Evolutionary conservation across 2,888 invertebrate genomes (phyloP), one percentile per base, ranked within the genome.

Genomic region (Trachelus troglodyta): DNA sequence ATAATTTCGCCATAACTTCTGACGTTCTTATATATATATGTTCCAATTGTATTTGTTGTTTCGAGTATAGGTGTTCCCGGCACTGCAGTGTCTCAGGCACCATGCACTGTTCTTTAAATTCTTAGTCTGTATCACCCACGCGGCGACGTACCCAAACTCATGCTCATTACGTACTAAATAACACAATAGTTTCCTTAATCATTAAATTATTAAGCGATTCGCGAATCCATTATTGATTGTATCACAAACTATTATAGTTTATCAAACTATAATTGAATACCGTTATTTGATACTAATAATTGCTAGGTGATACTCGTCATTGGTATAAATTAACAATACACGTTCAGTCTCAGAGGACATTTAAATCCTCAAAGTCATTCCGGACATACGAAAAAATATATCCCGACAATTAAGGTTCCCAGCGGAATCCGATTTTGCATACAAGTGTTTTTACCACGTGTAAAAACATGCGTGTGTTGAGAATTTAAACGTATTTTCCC

Each of bases 71-170:
- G 71, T 71, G 33, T 71, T 71, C 33, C 71, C 71, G 71, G 71
- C 71, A 71, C 69, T 73, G 69, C 75, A 69, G 75, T 80, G 75
- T 81, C 76, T 69, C 69, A 69, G 74, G 79, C 78, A 79, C 76
- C 81, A 77, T 74, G 78, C 80, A 75, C 40, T 80, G 76, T 81
- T 34, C 23, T 56, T 56, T 56, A 34, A 35, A 12, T 77, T 37
- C 37, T 34, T 69, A n/a, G 34, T 33, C 68, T 75, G 69, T 31
- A 34, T n/a, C 33, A 77, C 83, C 85, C 83, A 87, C 89, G 87
- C 84, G 84, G 87, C 87, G 90, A 89, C 83, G 88, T 89, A 88
- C 89, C 89, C 86, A 87, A 88, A 89, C 89, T 89, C 89, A 90
- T 90, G 89, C 90, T 86, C 69, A 77, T 76, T 79, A 71, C 40